phyloP scores from a whole-genome alignment of 2,113 vertebrate genomes.

The Equus quagga region DNA sequence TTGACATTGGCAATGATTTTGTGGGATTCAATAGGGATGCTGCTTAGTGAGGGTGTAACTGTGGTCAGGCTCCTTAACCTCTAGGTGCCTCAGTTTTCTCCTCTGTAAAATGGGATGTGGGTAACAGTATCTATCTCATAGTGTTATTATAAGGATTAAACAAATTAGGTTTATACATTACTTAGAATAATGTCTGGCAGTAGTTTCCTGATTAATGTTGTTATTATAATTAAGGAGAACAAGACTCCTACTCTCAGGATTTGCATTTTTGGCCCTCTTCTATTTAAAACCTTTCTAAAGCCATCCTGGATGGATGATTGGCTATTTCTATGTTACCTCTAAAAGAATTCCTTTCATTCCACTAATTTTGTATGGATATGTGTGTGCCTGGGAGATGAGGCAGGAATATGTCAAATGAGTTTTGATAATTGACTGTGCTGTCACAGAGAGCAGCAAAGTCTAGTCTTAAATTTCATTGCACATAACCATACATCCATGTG shows the following conservation, averaged over 20 bases:
- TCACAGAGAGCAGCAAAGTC: neutral
- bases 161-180: neutral
- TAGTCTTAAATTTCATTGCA: neutral
- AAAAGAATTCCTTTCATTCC: neutral
- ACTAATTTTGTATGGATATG: neutral
- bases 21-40: no score
- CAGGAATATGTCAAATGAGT: neutral
- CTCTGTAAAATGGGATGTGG: neutral
- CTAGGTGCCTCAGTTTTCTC: neutral
- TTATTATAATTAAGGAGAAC: neutral
- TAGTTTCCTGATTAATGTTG: neutral
- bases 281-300: neutral
- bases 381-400: neutral
- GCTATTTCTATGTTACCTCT: neutral
- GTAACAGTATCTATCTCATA: neutral
- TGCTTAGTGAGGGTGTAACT: neutral
- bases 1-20: neutral
- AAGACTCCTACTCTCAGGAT: neutral
- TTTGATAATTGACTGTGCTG: neutral
- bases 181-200: neutral
- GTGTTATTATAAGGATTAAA: neutral
- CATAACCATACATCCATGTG: fast-evolving
- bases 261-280: neutral
- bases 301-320: neutral
- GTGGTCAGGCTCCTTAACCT: neutral